Base-by-base conservation (phyloP, 2,888 invertebrate genomes). In the Eristalinus sepulchralis region DNA sequence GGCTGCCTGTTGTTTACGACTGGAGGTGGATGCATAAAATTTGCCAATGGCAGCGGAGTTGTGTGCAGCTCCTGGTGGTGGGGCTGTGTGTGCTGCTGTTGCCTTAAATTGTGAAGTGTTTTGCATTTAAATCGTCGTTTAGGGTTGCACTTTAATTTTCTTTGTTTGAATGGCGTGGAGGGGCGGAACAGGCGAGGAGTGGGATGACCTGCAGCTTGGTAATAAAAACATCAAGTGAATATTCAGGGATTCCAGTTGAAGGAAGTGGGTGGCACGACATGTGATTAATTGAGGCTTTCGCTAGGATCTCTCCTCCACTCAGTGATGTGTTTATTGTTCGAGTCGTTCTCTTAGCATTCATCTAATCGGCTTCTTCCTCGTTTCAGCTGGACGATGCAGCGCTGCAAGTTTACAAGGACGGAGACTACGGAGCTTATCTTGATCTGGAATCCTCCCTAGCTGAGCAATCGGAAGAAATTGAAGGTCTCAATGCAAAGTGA, bases 381-480 rank as follows among this genome's bases (percentile, higher is more conserved):
- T 96, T 96, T 34, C 95, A 99, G 99, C 94, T 99, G 93, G 99
- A 99, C 92, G 99, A 99, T 94, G 97, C 98, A 85, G 97, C 98
- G 33, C 95, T 99, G 88, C 99, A 99, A 94, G 95, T 99, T 88
- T 99, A 98, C 94, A 97, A 96, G 93, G 98, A 98, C 93, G 98
- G 98, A 83, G 99, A 99, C 93, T 98, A 97, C 93, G 98, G 98
- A 71, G 96, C 98, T 76, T 99, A 99, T 93, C 94, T 99, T 93
- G 99, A 99, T 93, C 94, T 98, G 93, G 99, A 99, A 92, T 97
- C 98, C 75, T 97, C 98, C 83, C 95, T 99, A 90, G 97, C 96
- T 90, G 99, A 99, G 93, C 99, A 99, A 92, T 96, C 97, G 89
- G 99, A 99, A 91, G 99, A 99, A 92, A 96, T 99, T 91, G 99